These are phyloP conservation scores for Anastatus disparis DNA, from an alignment of 1,140 invertebrate species.

Conservation along the genomic window DNA sequence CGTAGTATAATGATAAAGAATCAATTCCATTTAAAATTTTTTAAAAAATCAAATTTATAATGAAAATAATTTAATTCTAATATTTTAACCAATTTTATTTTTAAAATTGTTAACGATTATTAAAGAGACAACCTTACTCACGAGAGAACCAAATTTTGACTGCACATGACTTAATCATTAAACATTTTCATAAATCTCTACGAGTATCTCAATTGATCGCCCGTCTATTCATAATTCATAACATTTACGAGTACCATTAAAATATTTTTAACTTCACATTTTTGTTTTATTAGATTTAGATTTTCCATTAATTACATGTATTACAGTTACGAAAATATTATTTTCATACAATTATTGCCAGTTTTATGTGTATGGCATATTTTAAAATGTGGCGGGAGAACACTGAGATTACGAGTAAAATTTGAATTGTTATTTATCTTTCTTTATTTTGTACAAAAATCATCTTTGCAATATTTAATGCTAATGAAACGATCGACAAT, in stretches of 20 bases:
- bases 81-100: conserved; percentile 10
- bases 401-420: conserved; percentile 46
- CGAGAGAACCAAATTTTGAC: conserved; percentile 31
- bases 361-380: conserved; percentile 7
- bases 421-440: conserved; percentile 36
- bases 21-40: not conserved
- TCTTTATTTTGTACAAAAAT: too few species aligned
- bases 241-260: conserved; percentile 25
- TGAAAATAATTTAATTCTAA: conserved; percentile 15
- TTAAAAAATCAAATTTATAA: conserved; percentile 26
- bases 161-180: conserved; percentile 39
- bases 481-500: conserved; percentile 28
- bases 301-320: conserved; percentile 22
- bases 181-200: conserved; percentile 63
- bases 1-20: conserved; percentile 21
- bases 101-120: conserved; percentile 5
- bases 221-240: conserved; percentile 33
- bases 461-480: conserved; percentile 26
- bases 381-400: conserved; percentile 29
- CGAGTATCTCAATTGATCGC: conserved; percentile 36
- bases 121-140: conserved; percentile 31
- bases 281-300: conserved; percentile 19
- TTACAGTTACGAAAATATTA: conserved; percentile 21
- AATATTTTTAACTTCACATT: not conserved
- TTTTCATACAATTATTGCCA: conserved; percentile 28